These are phyloP conservation scores for Amblyopsis hoosieri DNA, from an alignment of 2,797 vertebrate genomes.

Conservation along the genomic window DNA sequence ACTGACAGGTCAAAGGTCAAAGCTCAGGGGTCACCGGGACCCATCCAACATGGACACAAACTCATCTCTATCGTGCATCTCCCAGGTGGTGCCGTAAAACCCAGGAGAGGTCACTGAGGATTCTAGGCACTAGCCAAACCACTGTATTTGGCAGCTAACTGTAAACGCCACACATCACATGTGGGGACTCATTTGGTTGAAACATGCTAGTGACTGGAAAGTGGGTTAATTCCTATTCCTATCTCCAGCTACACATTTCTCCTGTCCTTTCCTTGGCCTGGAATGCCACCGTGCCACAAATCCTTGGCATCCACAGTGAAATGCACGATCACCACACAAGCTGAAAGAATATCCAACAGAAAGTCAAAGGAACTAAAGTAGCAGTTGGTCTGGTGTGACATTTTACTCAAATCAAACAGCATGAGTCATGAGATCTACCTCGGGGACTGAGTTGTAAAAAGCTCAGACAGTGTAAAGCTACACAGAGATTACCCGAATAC, in stretches of 20 bases:
- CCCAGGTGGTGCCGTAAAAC: constrained; percentile 28
- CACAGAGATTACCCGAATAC: constrained; percentile 8
- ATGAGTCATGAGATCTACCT: constrained; percentile 16
- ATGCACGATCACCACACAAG: constrained; percentile 12
- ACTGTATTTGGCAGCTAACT: constrained; percentile 43
- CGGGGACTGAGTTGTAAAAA: constrained; percentile 3
- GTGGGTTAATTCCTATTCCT: not conserved
- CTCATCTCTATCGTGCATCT: constrained; percentile 54
- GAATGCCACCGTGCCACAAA: constrained; percentile 1
- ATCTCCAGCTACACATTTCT: not conserved
- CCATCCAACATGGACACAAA: constrained; percentile 37
- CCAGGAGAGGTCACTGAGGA: constrained; percentile 3
- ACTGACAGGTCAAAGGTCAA: constrained; percentile 61
- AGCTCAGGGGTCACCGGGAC: constrained; percentile 56
- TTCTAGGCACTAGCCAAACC: constrained; percentile 2
- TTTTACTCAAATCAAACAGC: constrained; percentile 6
- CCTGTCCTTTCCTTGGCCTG: not conserved
- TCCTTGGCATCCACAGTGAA: not conserved
- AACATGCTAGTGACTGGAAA: constrained; percentile 10
- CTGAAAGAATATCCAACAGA: not conserved
- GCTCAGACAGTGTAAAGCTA: constrained; percentile 5
- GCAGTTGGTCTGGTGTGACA: not conserved
- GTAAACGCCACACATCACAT: constrained; percentile 25
- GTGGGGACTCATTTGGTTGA: constrained; percentile 27
- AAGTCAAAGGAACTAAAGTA: not conserved